phyloP scores from a whole-genome alignment of 2,888 invertebrate species.

The Auanema freiburgensis region DNA sequence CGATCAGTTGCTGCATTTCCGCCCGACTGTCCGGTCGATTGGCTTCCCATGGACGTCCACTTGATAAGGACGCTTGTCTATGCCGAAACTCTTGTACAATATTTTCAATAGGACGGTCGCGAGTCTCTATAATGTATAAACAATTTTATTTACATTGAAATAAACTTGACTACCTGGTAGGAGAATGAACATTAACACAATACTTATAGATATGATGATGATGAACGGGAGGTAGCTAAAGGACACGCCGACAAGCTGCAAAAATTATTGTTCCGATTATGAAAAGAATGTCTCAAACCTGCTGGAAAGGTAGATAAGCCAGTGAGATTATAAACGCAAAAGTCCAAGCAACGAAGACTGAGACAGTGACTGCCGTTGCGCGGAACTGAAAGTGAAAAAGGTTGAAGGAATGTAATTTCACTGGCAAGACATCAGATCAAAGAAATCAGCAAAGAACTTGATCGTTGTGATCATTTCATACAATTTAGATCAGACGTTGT shows the following conservation, averaged over 20 bases:
- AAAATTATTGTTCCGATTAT: constrained; percentile 18
- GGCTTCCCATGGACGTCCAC: constrained; percentile 46
- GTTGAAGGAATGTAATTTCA: neutral
- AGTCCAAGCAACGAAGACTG: constrained; percentile 60
- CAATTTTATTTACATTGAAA: constrained; percentile 4
- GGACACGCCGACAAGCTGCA: constrained; percentile 58
- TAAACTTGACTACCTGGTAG: constrained; percentile 45
- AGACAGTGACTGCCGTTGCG: constrained; percentile 57
- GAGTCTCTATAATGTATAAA: constrained; percentile 34
- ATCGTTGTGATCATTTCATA: neutral
- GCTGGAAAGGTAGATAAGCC: constrained; percentile 61
- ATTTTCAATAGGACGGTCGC: constrained; percentile 38
- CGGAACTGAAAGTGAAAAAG: constrained; percentile 48
- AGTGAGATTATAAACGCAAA: constrained; percentile 62
- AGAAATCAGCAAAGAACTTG: neutral
- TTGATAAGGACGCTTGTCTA: constrained; percentile 36
- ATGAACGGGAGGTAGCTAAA: constrained; percentile 67
- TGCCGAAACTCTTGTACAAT: constrained; percentile 45
- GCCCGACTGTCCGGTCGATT: constrained; percentile 32
- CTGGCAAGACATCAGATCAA: neutral
- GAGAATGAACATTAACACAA: constrained; percentile 51
- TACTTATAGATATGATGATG: constrained; percentile 53
- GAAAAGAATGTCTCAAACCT: constrained; percentile 31
- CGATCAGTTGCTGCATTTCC: constrained; percentile 36
- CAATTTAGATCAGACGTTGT: constrained; percentile 1